phyloP scores from a whole-genome alignment of 2,888 invertebrate species.

The Leistus spinibarbis region DNA sequence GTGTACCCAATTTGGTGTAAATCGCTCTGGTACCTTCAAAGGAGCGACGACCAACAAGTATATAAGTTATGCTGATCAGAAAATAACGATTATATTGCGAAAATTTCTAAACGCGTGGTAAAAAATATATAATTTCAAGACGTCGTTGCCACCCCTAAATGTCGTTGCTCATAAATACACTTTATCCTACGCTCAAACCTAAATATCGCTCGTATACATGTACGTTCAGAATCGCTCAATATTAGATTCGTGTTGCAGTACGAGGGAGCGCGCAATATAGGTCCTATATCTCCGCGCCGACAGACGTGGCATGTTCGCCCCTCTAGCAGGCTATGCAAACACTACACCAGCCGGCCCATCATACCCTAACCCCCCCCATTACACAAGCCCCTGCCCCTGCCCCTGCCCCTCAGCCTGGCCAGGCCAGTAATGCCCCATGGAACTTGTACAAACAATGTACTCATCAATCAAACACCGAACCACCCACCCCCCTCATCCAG shows the following conservation, averaged over 20 bases:
- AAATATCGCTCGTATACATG: background rate
- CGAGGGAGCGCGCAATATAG: background rate
- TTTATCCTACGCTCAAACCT: background rate
- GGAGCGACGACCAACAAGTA: too few species aligned
- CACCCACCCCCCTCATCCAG: slow-evolving; percentile 48
- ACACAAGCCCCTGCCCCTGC: slow-evolving; percentile 9
- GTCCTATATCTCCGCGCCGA: slow-evolving; percentile 32
- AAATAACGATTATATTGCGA: too few species aligned
- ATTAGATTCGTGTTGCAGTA: slow-evolving; percentile 41
- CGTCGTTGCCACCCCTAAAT: too few species aligned
- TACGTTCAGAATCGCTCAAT: slow-evolving; percentile 16
- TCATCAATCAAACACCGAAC: slow-evolving; percentile 55
- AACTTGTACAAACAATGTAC: slow-evolving; percentile 55
- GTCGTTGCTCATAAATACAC: too few species aligned
- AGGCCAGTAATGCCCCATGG: slow-evolving; percentile 48
- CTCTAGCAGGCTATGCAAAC: slow-evolving; percentile 49
- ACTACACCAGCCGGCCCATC: slow-evolving; percentile 51
- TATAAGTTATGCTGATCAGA: too few species aligned
- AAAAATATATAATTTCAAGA: too few species aligned
- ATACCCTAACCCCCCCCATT: slow-evolving; percentile 19
- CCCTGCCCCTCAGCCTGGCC: slow-evolving; percentile 7
- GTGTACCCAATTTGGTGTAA: too few species aligned
- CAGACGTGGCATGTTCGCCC: slow-evolving; percentile 40
- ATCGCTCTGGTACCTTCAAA: too few species aligned
- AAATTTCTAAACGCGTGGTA: too few species aligned